Evolutionary conservation across 2,113 vertebrate species (phyloP), one percentile per base, ranked within the genome.

Genomic region (Pygoscelis antarcticus): DNA sequence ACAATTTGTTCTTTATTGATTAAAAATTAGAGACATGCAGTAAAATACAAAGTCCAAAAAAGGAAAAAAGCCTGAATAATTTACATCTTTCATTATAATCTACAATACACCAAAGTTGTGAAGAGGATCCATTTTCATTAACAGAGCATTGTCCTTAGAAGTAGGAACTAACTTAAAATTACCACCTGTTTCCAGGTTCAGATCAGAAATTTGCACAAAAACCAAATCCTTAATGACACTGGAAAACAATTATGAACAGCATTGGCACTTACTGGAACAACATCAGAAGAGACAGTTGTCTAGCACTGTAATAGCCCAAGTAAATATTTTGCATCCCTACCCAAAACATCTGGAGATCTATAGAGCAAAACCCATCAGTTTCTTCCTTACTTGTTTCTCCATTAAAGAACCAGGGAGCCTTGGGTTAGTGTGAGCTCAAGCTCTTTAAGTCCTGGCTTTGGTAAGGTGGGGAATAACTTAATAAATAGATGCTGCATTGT

Each of bases 11-110:
- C 97, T 99, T 99, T 99, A 99, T 99, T 99, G 99, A 99, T 99
- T 99, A 98, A 99, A 99, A 99, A 99, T 98, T 97, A 98, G 98
- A 98, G 98, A 99, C 99, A 99, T 99, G 99, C 99, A 98, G 98
- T 98, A 98, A 99, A 99, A 98, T 99, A 98, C 98, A 98, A 99
- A 99, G 98, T 97, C 96, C 98, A 98, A 98, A 97, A 98, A 98
- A 97, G 68, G 75, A 51, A 89, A 95, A 96, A 96, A 96, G 97
- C 97, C 97, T 89, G 97, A 98, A 98, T 98, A 98, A 98, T 97
- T 98, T 98, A 98, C 98, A 98, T 97, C 98, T 98, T 98, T 92
- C 97, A 95, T 98, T 98, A 98, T 98, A 96, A 98, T 98, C 98
- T 97, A 98, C 97, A 98, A 95, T 92, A 98, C 81, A 90, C 96